Conservation (phyloP, 2,113 vertebrate genomes). For the Onychorhynchus coronatus region DNA sequence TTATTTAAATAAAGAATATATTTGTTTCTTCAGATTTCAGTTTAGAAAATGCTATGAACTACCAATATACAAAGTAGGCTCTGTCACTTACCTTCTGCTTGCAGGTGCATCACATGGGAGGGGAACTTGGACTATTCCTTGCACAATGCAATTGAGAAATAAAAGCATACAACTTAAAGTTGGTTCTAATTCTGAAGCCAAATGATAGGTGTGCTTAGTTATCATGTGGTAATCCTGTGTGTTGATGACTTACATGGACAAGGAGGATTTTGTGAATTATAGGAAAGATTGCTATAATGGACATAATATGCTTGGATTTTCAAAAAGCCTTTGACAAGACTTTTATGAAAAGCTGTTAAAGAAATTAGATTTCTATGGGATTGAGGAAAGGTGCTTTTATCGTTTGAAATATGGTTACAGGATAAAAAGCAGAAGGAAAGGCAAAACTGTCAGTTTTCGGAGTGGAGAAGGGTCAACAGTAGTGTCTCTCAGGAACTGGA, state of each 20-base stretch:
- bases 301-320: neutral
- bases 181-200: neutral
- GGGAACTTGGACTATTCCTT: neutral
- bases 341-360: neutral
- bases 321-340: neutral
- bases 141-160: neutral
- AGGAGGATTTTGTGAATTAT: neutral
- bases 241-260: neutral
- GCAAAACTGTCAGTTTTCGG: neutral
- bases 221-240: rapidly evolving
- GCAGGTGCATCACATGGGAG: neutral
- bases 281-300: neutral
- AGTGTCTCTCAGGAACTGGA: neutral
- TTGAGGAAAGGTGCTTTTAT: neutral
- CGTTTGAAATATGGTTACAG: neutral
- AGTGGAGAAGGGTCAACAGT: neutral
- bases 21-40: neutral
- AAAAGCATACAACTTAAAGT: neutral
- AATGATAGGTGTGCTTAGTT: neutral
- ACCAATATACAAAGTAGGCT: neutral
- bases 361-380: neutral
- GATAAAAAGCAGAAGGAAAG: neutral
- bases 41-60: neutral
- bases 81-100: neutral
- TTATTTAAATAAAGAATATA: neutral